Evolutionary conservation across 2,888 invertebrate species (phyloP).

Genomic region (Eurytoma adleriae): DNA sequence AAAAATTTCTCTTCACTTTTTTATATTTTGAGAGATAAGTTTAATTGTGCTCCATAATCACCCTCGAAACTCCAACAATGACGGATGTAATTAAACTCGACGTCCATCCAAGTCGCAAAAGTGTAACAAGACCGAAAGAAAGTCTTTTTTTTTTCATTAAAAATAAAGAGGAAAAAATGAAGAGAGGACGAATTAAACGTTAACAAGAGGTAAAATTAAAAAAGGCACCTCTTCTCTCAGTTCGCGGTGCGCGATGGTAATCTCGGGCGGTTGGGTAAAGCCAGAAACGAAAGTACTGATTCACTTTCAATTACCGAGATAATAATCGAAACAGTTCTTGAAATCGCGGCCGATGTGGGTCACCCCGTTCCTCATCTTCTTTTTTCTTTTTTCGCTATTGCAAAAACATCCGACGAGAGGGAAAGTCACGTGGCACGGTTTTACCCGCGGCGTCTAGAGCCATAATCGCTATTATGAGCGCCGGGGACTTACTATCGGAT

Average conservation of each 20-base stretch:
- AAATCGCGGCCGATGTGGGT: conserved; percentile 39
- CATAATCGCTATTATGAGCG: neutral
- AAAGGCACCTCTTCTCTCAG: conserved; percentile 4
- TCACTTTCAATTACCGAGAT: conserved; percentile 49
- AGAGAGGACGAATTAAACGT: conserved; percentile 13
- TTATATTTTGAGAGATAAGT: neutral
- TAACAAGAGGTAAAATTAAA: conserved; percentile 38
- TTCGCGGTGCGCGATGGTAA: conserved; percentile 20
- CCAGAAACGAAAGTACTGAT: conserved; percentile 31
- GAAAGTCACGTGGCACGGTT: conserved; percentile 42
- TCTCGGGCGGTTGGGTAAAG: neutral
- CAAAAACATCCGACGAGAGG: conserved; percentile 27
- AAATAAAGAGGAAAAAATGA: neutral
- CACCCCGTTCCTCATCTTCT: conserved; percentile 7
- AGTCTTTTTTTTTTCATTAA: neutral
- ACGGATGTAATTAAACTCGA: conserved; percentile 7
- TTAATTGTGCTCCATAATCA: neutral
- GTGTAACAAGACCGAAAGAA: neutral
- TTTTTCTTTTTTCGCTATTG: conserved; percentile 26
- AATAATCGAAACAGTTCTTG: conserved; percentile 47
- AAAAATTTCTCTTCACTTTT: no score
- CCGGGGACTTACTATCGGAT: neutral
- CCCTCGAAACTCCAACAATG: neutral
- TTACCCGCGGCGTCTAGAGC: neutral
- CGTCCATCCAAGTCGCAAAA: no score